Conservation (phyloP, 2,797 vertebrate genomes). For the Eulemur mongoz region DNA sequence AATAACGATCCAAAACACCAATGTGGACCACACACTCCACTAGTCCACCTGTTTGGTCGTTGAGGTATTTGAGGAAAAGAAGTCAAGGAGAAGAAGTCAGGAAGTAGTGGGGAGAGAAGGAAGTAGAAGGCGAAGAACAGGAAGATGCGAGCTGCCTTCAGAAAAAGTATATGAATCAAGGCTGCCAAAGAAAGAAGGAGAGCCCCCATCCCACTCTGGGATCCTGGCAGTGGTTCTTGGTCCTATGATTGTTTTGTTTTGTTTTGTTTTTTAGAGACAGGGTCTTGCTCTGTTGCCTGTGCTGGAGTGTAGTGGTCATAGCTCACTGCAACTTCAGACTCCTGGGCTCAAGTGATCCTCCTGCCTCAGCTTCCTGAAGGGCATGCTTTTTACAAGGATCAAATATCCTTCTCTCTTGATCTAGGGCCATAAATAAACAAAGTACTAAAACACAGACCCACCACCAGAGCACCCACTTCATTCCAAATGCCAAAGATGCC, state of each 20-base stretch:
- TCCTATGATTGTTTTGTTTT: not conserved
- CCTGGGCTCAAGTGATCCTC: not conserved
- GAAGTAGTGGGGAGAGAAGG: not conserved
- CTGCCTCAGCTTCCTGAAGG: not conserved
- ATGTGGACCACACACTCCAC: not conserved
- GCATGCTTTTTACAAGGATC: not conserved
- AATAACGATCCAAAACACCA: not conserved
- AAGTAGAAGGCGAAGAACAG: not conserved
- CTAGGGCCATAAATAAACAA: not conserved
- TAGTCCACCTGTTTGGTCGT: not conserved
- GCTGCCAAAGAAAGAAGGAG: not conserved
- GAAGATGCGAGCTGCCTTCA: not conserved
- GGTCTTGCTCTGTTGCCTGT: not conserved
- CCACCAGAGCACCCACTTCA: not conserved
- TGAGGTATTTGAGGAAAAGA: constrained; percentile 33
- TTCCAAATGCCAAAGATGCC: not conserved
- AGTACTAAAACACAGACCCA: not conserved
- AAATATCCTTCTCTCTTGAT: not conserved
- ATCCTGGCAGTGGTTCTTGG: not conserved
- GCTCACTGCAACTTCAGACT: not conserved
- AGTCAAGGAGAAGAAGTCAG: not conserved
- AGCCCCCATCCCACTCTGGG: not conserved
- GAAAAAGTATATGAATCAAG: not conserved
- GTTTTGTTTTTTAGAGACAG: not conserved
- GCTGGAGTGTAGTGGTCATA: not conserved